Conservation (phyloP, 2,797 vertebrate genomes). For the Schizopygopsis pylzovi region DNA sequence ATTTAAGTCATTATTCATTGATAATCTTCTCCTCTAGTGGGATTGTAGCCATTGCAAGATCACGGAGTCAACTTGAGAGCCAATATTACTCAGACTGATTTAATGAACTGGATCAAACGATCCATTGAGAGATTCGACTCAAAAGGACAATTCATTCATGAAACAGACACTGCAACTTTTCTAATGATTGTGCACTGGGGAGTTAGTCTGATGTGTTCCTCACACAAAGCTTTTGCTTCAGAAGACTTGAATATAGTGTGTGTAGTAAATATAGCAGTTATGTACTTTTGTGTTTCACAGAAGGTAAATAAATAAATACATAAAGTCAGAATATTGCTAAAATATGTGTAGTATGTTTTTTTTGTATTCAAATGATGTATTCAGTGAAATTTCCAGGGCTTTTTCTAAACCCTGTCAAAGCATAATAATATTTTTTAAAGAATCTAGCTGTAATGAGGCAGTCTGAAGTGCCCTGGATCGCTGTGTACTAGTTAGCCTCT, state of each 20-base stretch:
- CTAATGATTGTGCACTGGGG: background rate
- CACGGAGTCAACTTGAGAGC: background rate
- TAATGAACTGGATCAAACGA: slow-evolving; percentile 10
- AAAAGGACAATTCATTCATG: background rate
- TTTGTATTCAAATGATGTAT: background rate
- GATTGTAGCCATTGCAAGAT: background rate
- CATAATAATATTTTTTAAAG: slow-evolving; percentile 15
- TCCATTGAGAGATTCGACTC: background rate
- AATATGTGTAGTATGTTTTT: background rate
- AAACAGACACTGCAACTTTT: background rate
- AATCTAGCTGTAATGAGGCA: slow-evolving; percentile 38
- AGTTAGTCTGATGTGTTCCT: background rate
- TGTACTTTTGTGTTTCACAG: background rate
- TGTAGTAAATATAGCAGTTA: background rate
- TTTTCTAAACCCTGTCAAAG: slow-evolving; percentile 18
- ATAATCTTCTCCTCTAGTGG: slow-evolving; percentile 1
- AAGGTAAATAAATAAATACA: background rate
- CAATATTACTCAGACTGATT: background rate
- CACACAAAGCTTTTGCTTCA: background rate
- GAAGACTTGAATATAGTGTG: background rate
- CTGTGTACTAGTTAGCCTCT: slow-evolving; percentile 23
- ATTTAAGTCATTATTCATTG: slow-evolving; percentile 9
- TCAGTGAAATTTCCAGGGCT: slow-evolving; percentile 5
- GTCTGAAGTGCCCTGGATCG: slow-evolving; percentile 12
- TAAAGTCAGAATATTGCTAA: background rate